These are phyloP conservation scores for Panonychus citri DNA, from an alignment of 1,140 invertebrate genomes.

Conservation along the genomic window DNA sequence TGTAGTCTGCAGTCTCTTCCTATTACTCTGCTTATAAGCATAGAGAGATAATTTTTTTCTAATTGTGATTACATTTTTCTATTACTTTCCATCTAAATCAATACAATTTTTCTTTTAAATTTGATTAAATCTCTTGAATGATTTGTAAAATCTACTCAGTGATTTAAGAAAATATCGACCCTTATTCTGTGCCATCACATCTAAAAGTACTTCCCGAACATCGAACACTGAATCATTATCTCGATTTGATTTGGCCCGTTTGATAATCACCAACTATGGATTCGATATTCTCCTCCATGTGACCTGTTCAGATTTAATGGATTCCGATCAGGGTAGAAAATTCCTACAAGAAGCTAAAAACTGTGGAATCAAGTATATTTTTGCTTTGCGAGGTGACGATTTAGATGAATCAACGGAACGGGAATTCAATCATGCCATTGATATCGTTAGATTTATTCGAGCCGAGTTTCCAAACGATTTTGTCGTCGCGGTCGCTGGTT, in stretches of 20 bases:
- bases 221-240: constrained; percentile 34
- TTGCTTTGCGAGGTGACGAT: constrained; percentile 33
- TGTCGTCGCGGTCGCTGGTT: constrained; percentile 41
- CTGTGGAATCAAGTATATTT: constrained; percentile 32
- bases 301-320: constrained; percentile 28
- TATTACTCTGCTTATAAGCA: too few species aligned
- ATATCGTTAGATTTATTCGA: constrained; percentile 37
- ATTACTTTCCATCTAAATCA: too few species aligned
- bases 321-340: constrained; percentile 23
- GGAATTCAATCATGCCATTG: constrained; percentile 22
- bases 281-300: constrained; percentile 39
- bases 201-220: constrained; percentile 30
- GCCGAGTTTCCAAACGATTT: constrained; percentile 36
- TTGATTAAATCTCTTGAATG: too few species aligned
- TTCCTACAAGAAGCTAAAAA: constrained; percentile 30
- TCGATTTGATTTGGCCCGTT: constrained; percentile 25
- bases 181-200: constrained; percentile 38
- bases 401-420: background rate
- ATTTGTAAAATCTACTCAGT: constrained; percentile 27
- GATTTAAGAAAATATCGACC: constrained; percentile 28
- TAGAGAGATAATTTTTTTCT: too few species aligned
- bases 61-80: too few species aligned
- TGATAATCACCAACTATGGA: constrained; percentile 32
- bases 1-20: too few species aligned
- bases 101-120: too few species aligned